These are phyloP conservation scores for Habropoda laboriosa DNA, from an alignment of 1,140 invertebrate genomes.

Conservation along the genomic window DNA sequence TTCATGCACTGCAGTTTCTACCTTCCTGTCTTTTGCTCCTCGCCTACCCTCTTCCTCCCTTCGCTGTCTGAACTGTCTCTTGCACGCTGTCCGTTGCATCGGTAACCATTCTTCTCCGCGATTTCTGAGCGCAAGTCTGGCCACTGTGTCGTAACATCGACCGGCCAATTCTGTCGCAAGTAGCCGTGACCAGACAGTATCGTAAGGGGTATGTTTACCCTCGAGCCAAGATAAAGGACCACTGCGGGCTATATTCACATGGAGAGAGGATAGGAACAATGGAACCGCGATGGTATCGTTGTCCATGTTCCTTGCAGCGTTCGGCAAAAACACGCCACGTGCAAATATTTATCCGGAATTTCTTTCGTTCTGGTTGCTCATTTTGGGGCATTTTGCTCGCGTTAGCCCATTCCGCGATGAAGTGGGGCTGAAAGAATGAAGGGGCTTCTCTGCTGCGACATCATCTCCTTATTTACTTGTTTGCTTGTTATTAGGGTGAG, in stretches of 20 bases:
- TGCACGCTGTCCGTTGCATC: neutral
- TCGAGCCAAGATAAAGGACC: slow-evolving; percentile 1
- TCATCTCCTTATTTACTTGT: neutral
- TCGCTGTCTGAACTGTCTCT: neutral
- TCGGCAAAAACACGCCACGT: neutral
- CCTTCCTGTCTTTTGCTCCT: slow-evolving; percentile 9
- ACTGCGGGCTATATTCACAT: neutral
- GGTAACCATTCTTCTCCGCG: slow-evolving; percentile 13
- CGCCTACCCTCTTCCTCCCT: neutral
- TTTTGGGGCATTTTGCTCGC: neutral
- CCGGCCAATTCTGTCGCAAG: neutral
- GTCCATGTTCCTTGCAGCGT: neutral
- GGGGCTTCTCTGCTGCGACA: neutral
- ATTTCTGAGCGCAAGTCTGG: neutral
- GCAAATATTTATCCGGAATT: neutral
- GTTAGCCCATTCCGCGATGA: neutral
- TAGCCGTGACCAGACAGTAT: neutral
- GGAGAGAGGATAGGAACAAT: neutral
- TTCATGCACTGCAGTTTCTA: slow-evolving; percentile 65
- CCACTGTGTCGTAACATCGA: neutral
- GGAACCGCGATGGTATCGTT: neutral
- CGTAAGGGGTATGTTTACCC: neutral
- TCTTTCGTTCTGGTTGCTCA: neutral
- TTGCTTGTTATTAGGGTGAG: neutral
- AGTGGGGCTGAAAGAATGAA: neutral